Conservation (phyloP, 2,888 invertebrate genomes). For the Cantharis lateralis region DNA sequence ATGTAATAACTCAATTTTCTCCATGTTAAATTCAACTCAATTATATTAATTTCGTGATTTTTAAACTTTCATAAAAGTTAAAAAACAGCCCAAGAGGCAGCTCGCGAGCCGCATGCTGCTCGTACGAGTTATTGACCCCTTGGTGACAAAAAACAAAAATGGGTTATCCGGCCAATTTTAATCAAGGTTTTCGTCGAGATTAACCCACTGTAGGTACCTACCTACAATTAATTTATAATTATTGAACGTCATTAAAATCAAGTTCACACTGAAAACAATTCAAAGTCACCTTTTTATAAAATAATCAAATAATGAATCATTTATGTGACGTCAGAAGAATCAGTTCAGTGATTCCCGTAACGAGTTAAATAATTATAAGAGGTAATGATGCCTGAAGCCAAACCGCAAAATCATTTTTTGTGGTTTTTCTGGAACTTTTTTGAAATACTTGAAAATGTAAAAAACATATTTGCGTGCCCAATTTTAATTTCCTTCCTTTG, state of each 20-base stretch:
- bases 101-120: not conserved
- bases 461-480: not conserved
- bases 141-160: not conserved
- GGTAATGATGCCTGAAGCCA: not conserved
- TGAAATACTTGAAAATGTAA: not conserved
- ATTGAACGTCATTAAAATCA: not conserved
- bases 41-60: not conserved
- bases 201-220: not conserved
- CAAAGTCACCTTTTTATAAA: not conserved
- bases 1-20: not conserved
- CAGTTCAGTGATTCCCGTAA: not conserved
- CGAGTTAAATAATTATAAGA: not conserved
- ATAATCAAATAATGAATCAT: not conserved
- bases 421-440: not conserved
- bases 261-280: not conserved
- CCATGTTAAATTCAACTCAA: not conserved
- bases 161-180: not conserved
- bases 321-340: not conserved
- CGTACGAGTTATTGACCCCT: not conserved
- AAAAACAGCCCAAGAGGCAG: not conserved
- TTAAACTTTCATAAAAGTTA: not conserved
- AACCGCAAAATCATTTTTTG: not conserved
- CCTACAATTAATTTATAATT: not conserved
- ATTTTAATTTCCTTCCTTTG: not conserved
- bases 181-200: not conserved